Evolutionary conservation across 37 sponge, comb jelly and placozoan genomes (phyloP), one percentile per base, ranked within the genome.

Genomic region (Beroe forskalii): DNA sequence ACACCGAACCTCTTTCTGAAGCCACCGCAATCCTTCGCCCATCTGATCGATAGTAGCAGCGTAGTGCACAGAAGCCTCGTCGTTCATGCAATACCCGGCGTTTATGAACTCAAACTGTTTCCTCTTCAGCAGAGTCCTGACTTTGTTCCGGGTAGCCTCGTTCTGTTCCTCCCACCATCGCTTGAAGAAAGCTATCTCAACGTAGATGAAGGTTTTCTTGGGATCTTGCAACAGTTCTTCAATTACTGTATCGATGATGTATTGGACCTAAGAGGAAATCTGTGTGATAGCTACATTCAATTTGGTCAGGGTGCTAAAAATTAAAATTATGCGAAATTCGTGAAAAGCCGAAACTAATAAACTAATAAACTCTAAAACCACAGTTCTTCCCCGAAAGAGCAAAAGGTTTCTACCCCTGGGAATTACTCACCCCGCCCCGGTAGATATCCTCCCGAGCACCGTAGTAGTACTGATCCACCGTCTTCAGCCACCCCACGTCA

Each of bases 41-140:
- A 92, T 38, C 91, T 97, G 97, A 80, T 97, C 97, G 30, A 80
- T 38, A 83, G 96, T 95, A 89, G 96, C 95, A 35, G 92, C 93
- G 91, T 97, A 97, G 76, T 97, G 91, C 0, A 95, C 95, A 62
- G 89, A 35, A 22, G 95, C 98, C 62, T 97, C 98, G 91, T 97
- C 98, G 76, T 97, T 97, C 98, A 97, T 97, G 76, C 94, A 94
- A 95, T 96, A 97, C 0, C 98, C 98, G 32, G 89, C 98, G 63
- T 96, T 96, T 0, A 97, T 76, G 90, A 97, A 97, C 93, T 97
- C 98, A 40, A 97, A 83, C 92, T 94, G 96, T 43, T 69, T 80
- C n/a, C 48, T 44, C 0, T 60, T 62, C 24, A 97, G 93, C 35
- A 95, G 86, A 33, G 63, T 90, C 90, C 76, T 90, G 62, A 96